phyloP scores from a whole-genome alignment of 2,888 invertebrate species.

The Philonicus albiceps region DNA sequence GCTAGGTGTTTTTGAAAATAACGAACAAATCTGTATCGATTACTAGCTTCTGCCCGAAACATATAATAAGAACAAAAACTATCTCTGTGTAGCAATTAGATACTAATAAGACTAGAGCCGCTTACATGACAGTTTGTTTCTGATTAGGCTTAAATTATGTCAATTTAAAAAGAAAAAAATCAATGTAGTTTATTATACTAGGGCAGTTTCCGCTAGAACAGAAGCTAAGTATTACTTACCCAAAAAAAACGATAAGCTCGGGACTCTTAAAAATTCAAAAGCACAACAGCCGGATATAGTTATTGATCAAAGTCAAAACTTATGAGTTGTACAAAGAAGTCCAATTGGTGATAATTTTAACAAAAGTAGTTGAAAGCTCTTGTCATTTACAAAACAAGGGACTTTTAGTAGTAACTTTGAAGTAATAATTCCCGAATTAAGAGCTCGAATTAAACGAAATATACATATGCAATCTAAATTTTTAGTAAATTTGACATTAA shows the following conservation, averaged over 20 bases:
- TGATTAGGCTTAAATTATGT: constrained; percentile 25
- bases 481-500: not conserved
- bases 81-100: constrained; percentile 23
- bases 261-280: not conserved
- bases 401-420: not conserved
- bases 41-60: not conserved
- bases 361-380: not conserved
- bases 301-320: not conserved
- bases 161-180: constrained; percentile 7
- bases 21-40: not conserved
- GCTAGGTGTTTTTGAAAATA: constrained; percentile 20
- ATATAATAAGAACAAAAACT: not conserved
- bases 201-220: not conserved
- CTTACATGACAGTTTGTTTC: constrained; percentile 19
- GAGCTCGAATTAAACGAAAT: not conserved
- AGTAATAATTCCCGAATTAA: not conserved
- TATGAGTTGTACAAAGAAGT: not conserved
- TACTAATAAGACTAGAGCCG: not conserved
- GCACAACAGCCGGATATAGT: not conserved
- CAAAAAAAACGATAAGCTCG: not conserved
- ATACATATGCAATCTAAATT: constrained; percentile 25
- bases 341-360: not conserved
- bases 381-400: not conserved
- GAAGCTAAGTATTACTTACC: not conserved
- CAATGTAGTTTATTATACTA: not conserved